Percentiles rank a stretch among this genome's conserved stretches.
Evolutionary conservation across 2,888 invertebrate genomes (phyloP).

Genomic region (Chymomyza caudatula): DNA sequence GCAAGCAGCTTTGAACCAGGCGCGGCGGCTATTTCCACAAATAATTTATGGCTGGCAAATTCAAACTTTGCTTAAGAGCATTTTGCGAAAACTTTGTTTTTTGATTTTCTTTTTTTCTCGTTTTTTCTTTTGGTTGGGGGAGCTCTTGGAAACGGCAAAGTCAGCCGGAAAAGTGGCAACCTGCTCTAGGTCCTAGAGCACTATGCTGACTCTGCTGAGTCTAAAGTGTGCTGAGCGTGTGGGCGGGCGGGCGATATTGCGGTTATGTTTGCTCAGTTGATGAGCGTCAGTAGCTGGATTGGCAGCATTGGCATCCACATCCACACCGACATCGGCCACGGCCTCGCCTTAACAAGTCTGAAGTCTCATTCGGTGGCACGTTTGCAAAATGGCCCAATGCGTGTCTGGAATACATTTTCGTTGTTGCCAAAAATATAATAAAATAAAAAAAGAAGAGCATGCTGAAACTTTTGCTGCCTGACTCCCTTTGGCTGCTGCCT

Average conservation of each 20-base stretch:
- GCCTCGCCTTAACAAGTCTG: conserved; percentile 9
- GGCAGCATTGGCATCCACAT: not conserved
- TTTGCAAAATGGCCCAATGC: conserved; percentile 77
- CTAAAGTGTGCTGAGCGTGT: conserved; percentile 20
- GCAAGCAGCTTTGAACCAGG: conserved; percentile 6
- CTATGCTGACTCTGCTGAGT: conserved; percentile 5
- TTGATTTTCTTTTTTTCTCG: conserved; percentile 22
- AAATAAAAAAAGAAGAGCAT: conserved; percentile 18
- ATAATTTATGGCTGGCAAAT: conserved; percentile 66
- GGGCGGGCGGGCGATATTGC: conserved; percentile 55
- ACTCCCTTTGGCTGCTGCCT: not conserved
- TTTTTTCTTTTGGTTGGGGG: conserved; percentile 12
- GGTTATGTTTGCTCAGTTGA: conserved; percentile 33
- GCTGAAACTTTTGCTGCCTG: conserved; percentile 24
- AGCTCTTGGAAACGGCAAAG: conserved; percentile 34
- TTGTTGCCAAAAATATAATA: conserved; percentile 58
- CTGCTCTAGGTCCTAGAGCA: not conserved
- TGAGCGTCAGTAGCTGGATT: conserved; percentile 1
- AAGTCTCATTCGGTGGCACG: conserved; percentile 74
- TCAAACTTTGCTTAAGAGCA: conserved; percentile 63
- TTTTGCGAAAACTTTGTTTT: conserved; percentile 36
- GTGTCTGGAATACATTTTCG: conserved; percentile 76
- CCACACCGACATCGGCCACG: not conserved
- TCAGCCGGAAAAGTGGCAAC: conserved; percentile 40
- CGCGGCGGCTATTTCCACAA: conserved; percentile 29